Base-by-base conservation (phyloP, 1,140 invertebrate species). In the Leptinotarsa lineolata region DNA sequence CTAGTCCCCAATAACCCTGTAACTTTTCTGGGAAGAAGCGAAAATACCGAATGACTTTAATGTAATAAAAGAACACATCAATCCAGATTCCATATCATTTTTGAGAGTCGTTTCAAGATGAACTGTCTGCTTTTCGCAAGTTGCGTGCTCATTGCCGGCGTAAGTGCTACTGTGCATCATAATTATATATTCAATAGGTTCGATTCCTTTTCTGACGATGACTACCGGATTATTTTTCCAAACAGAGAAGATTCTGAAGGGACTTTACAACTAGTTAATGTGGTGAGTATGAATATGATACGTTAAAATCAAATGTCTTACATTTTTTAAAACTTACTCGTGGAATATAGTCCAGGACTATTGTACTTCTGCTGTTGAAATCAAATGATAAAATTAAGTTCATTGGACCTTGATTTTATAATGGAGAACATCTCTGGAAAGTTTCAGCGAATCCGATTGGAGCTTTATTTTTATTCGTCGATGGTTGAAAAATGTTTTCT, bases 191-290 rank as follows among this genome's bases (percentile, higher is more conserved):
- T 63, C 61, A 63, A 63, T 12, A 63, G 61, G 24, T 63, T 45
- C 66, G 66, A 68, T 46, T 45, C 21, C 44, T 68, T 68, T 68
- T 45, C 30, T 21, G 66, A 68, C 22, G 39, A 68, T 12, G n/a
- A 68, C 11, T 44, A 68, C 30, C 21, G 45, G 16, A 46, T 68
- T 6, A 39, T 48, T 13, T 68, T 68, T 48, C 66, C 66, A 2
- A 15, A 68, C 12, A 44, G 11, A 11, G 66, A 68, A 46, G 66
- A 68, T 48, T 18, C 18, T n/a, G 21, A 68, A 46, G 39, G 45
- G 11, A 68, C 66, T 48, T 22, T 68, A 39, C 30, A 45, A 39
- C n/a, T 68, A n/a, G 30, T 68, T 15, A 68, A 68, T 68, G 66
- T 68, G 39, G 66, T 68, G 39, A 68, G 30, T 68, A 39, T 11